Base-by-base conservation (phyloP, 1,140 invertebrate genomes). In the Drosophila quadrilineata region DNA sequence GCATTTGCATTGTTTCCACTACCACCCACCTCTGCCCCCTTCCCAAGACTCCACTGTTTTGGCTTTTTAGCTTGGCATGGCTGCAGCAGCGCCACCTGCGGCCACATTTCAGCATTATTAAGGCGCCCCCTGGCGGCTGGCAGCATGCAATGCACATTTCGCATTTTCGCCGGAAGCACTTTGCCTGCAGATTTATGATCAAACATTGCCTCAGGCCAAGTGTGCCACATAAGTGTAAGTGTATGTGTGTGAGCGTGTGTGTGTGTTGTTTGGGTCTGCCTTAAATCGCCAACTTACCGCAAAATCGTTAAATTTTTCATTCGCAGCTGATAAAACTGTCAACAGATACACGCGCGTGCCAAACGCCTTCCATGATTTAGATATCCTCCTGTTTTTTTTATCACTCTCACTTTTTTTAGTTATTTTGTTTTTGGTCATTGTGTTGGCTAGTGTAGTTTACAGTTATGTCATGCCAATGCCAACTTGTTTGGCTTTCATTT, bases 401-500 rank as follows among this genome's bases (percentile, higher is more conserved):
- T 16, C 17, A 6, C 35, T 26, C 4, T 19, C 16, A n/a, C 9
- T 10, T 40, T 35, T 8, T 9, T 3, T 14, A 38, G 14, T 24
- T 5, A n/a, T 9, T 3, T 31, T 31, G 5, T 8, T 16, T 40
- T 54, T 22, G 6, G n/a, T n/a, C n/a, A n/a, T n/a, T 41, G 26
- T 35, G 57, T 59, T 17, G 62, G 22, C 5, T 29, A 50, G 45
- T 50, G 54, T 64, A 41, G 45, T 58, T 58, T 33, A 59, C 28
- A 72, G 72, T 69, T 80, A 63, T 75, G 68, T 80, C 75, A 82
- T 75, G 76, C 29, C 33, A 40, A 50, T n/a, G 46, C 82, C 59
- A 66, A 65, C 72, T 84, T 80, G 72, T 84, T 80, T 80, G 76
- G 77, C 77, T 76, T 80, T 84, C 72, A 84, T 84, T 84, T 72